Evolutionary conservation across 1,140 invertebrate species (phyloP), one percentile per base, ranked within the genome.

Genomic region (Maniola jurtina): DNA sequence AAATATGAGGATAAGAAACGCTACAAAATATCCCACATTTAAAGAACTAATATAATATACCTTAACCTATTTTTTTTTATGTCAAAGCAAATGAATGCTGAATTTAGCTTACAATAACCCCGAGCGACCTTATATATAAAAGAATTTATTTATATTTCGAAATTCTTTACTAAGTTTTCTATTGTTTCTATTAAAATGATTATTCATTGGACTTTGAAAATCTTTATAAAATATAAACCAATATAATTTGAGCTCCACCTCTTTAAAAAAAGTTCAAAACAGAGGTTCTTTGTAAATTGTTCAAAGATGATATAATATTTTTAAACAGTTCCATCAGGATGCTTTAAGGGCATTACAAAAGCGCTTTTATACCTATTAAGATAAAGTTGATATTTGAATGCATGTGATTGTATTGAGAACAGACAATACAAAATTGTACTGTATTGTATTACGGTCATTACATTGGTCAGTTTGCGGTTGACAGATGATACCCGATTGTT

Each of bases 401-500:
- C n/a, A 47, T 6, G 7, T 50, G 48, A 47, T 38, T 57, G 59
- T 57, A 36, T 40, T 6, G 8, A 57, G 25, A 57, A 38, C 59
- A 42, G 56, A 69, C 66, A 68, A 63, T 68, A 63, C 35, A 16
- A 58, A 60, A 54, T 64, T 69, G 56, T 47, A 47, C 13, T 45
- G 54, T 66, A 70, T 66, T 70, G 63, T 66, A 36, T 56, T 67
- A 54, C 52, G 14, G 61, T 62, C 61, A 66, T 70, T 62, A 70
- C 34, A 56, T 50, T 54, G 68, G 64, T 65, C 63, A 67, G 58
- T 66, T 65, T 70, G 68, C 63, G 68, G 68, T 70, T 65, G 68
- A 70, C 68, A 70, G 68, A 59, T 70, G 68, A 48, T 59, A 62
- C 42, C 47, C 55, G 35, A 34, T 54, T 63, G 47, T 35, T 66